Evolutionary conservation across 2,113 vertebrate species (phyloP).

Genomic region (Cyrtonyx montezumae): DNA sequence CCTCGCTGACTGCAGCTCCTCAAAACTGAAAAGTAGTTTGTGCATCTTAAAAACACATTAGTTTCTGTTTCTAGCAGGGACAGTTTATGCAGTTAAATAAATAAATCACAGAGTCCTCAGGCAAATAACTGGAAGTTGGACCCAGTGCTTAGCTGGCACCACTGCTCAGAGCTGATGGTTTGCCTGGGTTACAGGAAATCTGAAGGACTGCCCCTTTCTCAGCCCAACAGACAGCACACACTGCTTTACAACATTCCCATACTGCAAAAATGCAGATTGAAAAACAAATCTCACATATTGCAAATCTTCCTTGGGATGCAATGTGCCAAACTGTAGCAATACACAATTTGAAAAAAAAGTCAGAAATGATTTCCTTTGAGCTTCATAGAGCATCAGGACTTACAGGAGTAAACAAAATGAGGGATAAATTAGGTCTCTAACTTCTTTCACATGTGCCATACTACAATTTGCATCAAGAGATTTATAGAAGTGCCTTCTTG

Average conservation of each 20-base stretch:
- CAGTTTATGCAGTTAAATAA: neutral
- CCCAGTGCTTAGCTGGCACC: neutral
- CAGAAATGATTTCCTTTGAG: neutral
- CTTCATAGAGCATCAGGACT: neutral
- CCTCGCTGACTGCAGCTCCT: neutral
- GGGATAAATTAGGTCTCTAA: neutral
- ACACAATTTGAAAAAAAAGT: neutral
- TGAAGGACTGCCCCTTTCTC: neutral
- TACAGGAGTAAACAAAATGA: neutral
- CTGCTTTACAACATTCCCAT: neutral
- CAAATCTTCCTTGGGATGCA: neutral
- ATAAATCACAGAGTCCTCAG: neutral
- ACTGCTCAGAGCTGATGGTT: neutral
- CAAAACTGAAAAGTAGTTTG: neutral
- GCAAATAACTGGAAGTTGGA: neutral
- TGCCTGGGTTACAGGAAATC: neutral
- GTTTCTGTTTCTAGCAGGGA: neutral
- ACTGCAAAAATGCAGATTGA: constrained; percentile 30
- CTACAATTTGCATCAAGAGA: neutral
- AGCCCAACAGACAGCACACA: neutral
- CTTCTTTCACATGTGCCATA: neutral
- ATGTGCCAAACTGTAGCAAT: neutral
- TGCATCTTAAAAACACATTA: neutral
- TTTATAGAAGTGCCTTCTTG: neutral
- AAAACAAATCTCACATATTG: neutral